Evolutionary conservation across 2,888 invertebrate genomes (phyloP), one percentile per base, ranked within the genome.

Genomic region (Papilio demoleus): DNA sequence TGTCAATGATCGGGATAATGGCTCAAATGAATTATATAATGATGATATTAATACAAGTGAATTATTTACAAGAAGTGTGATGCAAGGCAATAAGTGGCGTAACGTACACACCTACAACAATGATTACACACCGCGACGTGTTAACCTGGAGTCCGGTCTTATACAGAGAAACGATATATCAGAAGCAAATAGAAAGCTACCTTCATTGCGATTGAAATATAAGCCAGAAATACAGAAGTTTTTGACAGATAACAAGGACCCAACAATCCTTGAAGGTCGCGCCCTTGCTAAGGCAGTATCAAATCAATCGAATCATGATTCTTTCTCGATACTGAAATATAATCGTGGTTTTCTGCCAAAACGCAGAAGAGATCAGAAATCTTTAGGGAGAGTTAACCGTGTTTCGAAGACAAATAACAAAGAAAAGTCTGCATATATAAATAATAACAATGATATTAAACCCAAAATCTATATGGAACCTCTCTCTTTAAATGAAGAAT

Each of bases 401-500:
- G 36, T 58, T 12, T 56, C 53, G 2, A 67, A 58, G 71, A 36
- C 68, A 31, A 73, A 73, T 40, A 64, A 17, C 27, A 71, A 78
- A 72, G 65, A 62, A 5, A 72, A 74, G 70, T 61, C 71, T 31
- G 40, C 42, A 22, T 66, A 71, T 36, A 66, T 19, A 4, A 76
- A 77, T 70, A 79, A 76, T 71, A 73, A 88, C 62, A 86, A 86
- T 70, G 80, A 82, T n/a, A 79, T 92, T 0, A 92, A 92, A 78
- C 78, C 89, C 0, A 91, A 92, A 70, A 87, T 88, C 11, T 78
- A 93, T 62, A 90, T 90, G 72, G 92, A 92, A 75, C 80, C 76
- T 1, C 73, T 79, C 19, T 74, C 87, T 1, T 59, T 70, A 14
- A 82, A 83, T 62, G 83, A 81, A 61, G 79, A 84, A 65, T 77